A percentile compares a stretch with the other conserved stretches of the same genome.
These are phyloP conservation scores for Xanthorhoe spadicearia DNA, from an alignment of 2,888 invertebrate species.

Conservation along the genomic window DNA sequence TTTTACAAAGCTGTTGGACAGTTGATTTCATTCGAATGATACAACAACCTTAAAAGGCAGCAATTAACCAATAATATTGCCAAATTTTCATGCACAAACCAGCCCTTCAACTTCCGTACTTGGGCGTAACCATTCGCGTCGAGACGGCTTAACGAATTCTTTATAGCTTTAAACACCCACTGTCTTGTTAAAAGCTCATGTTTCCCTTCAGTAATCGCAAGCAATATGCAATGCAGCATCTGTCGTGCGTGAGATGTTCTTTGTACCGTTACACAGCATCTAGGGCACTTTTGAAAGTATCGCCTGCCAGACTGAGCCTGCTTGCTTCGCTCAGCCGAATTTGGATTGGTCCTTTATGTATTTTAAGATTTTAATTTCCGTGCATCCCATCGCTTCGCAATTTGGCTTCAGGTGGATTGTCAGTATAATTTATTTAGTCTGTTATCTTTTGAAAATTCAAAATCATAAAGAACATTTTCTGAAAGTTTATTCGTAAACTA, in stretches of 20 bases:
- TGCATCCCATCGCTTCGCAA: slow-evolving; percentile 52
- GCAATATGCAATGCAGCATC: slow-evolving; percentile 67
- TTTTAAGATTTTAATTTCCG: slow-evolving; percentile 43
- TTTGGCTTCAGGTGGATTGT: slow-evolving; percentile 21
- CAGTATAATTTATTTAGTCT: not conserved
- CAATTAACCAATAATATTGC: slow-evolving; percentile 17
- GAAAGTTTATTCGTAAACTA: not conserved
- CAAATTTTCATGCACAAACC: slow-evolving; percentile 12
- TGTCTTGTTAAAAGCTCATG: slow-evolving; percentile 39
- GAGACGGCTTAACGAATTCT: slow-evolving; percentile 14
- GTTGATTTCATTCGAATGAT: slow-evolving; percentile 1
- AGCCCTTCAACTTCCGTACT: slow-evolving; percentile 22
- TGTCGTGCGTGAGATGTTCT: slow-evolving; percentile 75
- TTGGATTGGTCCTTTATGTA: slow-evolving; percentile 70
- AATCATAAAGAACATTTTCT: not conserved
- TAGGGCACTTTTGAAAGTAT: slow-evolving; percentile 84
- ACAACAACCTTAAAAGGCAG: slow-evolving; percentile 4
- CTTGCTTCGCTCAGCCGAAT: slow-evolving; percentile 60
- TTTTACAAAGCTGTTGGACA: not conserved
- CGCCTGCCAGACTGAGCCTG: slow-evolving; percentile 47
- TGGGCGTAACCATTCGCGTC: slow-evolving; percentile 21
- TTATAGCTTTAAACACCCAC: slow-evolving; percentile 26
- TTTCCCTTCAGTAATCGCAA: slow-evolving; percentile 48
- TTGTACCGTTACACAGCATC: slow-evolving; percentile 79
- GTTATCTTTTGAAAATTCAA: not conserved